Base-by-base conservation (phyloP, 2,113 vertebrate genomes). In the Pogonocichla stellata region DNA sequence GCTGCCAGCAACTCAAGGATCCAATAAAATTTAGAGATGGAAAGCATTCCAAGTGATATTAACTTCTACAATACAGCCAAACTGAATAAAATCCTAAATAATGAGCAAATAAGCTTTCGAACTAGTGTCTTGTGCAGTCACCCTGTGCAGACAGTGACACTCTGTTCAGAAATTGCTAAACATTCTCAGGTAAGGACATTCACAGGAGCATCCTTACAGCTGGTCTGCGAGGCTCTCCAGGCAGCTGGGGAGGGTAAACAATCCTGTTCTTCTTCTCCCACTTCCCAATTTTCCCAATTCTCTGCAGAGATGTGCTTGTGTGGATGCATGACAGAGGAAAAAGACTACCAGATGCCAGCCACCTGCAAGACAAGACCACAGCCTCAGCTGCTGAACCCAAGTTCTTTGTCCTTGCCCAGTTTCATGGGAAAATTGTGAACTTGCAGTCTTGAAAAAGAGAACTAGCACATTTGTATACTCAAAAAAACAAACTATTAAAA, bases 191-290 rank as follows among this genome's bases (percentile, higher is more conserved):
- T 11, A 65, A 23, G 50, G 58, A 22, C 53, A 64, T 36, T 16
- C 47, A 5, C 9, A 74, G 36, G 25, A 5, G 29, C 24, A 20
- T 47, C 42, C 99, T 98, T 96, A 99, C 99, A 6, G 99, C 99
- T 42, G 99, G 98, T 96, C 99, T 98, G 81, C 98, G 98, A 47
- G 98, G 97, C 34, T 99, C 99, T 24, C 98, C 98, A 2, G 98
- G 98, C 43, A 97, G 95, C 90, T 99, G 99, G 1, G 99, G 99
- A 8, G 99, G 99, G 81, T 98, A 99, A 50, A 99, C 85, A 19
- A 96, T 88, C 45, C 78, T 88, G 96, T 99, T 99, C 74, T 97
- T 99, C 90, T 92, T 99, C 93, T 99, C 99, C 99, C 99, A 99
- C 48, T 45, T 96, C 58, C 95, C 97, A 47, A 48, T 74, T 2